Percentiles rank a stretch among this genome's conserved stretches.
phyloP scores from a whole-genome alignment of 2,797 vertebrate genomes.

The Acipenser oxyrinchus region DNA sequence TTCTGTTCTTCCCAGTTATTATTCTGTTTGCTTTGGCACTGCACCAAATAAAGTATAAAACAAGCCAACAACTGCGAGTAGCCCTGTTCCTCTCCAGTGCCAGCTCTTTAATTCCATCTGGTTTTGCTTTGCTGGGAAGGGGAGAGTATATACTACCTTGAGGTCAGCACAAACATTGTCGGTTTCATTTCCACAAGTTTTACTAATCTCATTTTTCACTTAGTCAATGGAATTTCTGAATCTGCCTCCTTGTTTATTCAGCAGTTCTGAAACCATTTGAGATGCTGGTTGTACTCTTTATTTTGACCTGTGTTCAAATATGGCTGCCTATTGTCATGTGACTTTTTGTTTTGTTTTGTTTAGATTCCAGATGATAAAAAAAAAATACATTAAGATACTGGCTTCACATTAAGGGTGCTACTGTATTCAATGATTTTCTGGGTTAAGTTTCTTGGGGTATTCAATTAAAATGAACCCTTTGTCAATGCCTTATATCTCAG shows the following conservation, averaged over 20 bases:
- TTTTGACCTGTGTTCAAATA: too few species aligned
- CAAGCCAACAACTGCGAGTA: not conserved
- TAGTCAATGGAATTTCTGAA: constrained; percentile 29
- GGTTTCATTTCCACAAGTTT: constrained; percentile 31
- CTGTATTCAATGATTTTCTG: too few species aligned
- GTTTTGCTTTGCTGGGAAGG: constrained; percentile 6
- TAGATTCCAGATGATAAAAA: too few species aligned
- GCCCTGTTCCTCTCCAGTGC: constrained; percentile 3
- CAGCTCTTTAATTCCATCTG: constrained; percentile 6
- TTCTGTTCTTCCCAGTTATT: not conserved
- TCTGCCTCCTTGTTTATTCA: constrained; percentile 1
- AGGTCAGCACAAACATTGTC: constrained; percentile 19
- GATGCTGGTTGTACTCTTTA: too few species aligned
- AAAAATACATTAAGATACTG: too few species aligned
- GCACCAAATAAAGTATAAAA: constrained; percentile 7
- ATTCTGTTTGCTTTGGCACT: constrained; percentile 7
- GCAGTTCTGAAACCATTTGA: too few species aligned
- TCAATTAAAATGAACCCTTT: too few species aligned
- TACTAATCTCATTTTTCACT: constrained; percentile 34
- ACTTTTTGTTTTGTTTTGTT: too few species aligned
- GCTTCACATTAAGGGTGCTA: too few species aligned
- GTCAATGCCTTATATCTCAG: too few species aligned
- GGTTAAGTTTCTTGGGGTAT: too few species aligned
- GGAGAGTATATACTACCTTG: constrained; percentile 8
- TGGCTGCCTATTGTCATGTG: too few species aligned